Evolutionary conservation across 1,140 invertebrate species (phyloP), one percentile per base, ranked within the genome.

Genomic region (Macrobrachium nipponense): DNA sequence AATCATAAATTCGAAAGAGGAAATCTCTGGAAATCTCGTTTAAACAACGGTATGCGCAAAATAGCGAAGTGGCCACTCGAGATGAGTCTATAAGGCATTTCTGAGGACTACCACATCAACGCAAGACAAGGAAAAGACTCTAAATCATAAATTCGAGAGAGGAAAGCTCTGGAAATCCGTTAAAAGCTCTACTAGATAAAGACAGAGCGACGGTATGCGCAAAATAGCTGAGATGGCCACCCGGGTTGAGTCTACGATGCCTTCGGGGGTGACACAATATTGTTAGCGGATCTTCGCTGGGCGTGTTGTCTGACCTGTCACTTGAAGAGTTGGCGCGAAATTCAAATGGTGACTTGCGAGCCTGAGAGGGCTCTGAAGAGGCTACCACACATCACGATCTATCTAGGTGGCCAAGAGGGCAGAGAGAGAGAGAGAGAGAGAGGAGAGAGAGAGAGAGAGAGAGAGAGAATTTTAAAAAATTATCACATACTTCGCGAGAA

Each of bases 321-420:
- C 77, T 86, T 86, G 84, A 80, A 86, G 84, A 75, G 84, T 80
- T 86, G 68, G 84, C 84, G 84, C 84, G 84, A 86, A 86, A 86
- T 86, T 86, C 84, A 86, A 86, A 86, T 80, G 84, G 84, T 86
- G 84, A 86, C 84, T 86, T 86, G 84, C 84, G 84, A 80, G 64
- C 77, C 12, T 64, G 36, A 79, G 77, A 79, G 77, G 68, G n/a
- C 36, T 66, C 43, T 86, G 77, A 86, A 86, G 84, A 86, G 84
- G 68, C 76, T 27, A 61, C 84, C 84, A 86, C 84, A 86, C 84
- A 86, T 86, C 84, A 86, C 84, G 84, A 59, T 62, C 81, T 73
- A 62, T n/a, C 84, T 62, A 75, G 84, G 84, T 86, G 84, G 84
- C 75, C 84, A 51, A 7, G 7, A 51, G 51, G 44, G 44, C 12